Percentiles rank a stretch among this genome's conserved stretches.
phyloP scores from a whole-genome alignment of 2,113 vertebrate genomes.

The Atherinomorus stipes region DNA sequence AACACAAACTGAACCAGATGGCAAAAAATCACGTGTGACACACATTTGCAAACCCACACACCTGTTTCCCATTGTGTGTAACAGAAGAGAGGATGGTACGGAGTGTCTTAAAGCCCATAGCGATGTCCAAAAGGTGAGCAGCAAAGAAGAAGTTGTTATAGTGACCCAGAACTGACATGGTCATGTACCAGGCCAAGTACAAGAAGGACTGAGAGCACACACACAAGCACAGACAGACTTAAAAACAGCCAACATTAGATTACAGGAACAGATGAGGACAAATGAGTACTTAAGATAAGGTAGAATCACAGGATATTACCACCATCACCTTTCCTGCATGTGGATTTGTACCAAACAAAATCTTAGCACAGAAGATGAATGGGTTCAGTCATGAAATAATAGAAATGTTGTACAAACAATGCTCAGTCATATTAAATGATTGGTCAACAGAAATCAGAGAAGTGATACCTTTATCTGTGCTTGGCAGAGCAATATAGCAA shows the following conservation, averaged over 20 bases:
- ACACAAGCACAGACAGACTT: conserved; percentile 29
- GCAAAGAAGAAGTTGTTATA: conserved; percentile 82
- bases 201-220: conserved; percentile 71
- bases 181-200: conserved; percentile 78
- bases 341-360: conserved; percentile 29
- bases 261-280: conserved; percentile 41
- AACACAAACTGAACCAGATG: conserved; percentile 46
- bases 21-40: conserved; percentile 14
- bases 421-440: conserved; percentile 6
- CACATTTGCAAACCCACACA: conserved; percentile 38
- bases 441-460: conserved; percentile 21
- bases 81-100: conserved; percentile 80
- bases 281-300: conserved; percentile 69
- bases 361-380: neutral
- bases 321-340: conserved; percentile 21
- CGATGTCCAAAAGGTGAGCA: conserved; percentile 79
- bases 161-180: conserved; percentile 76
- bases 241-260: conserved; percentile 50
- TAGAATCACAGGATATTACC: conserved; percentile 71
- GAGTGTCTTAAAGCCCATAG: conserved; percentile 80
- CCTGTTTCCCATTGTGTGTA: conserved; percentile 82
- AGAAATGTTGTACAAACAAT: conserved; percentile 1
- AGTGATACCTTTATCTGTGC: conserved; percentile 14
- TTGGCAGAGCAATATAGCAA: neutral
- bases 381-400: conserved; percentile 46